Evolutionary conservation across 2,888 invertebrate species (phyloP).

Genomic region (Autographa pulchrina): DNA sequence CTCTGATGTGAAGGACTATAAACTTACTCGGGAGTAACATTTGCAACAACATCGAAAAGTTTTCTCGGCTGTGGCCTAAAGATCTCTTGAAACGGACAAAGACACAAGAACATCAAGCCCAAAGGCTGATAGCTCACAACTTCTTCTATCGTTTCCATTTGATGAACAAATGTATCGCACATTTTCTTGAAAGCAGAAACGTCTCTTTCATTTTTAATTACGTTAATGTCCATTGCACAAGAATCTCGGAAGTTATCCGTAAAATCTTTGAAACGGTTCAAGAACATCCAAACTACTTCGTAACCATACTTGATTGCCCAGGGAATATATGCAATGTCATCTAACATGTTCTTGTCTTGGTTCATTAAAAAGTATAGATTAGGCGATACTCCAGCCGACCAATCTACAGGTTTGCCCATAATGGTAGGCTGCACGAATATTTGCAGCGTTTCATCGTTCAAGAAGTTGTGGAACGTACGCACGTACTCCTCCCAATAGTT

Average conservation of each 20-base stretch:
- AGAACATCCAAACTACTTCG: conserved; percentile 90
- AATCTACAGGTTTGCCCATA: conserved; percentile 94
- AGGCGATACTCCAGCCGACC: conserved; percentile 93
- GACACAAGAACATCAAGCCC: conserved; percentile 92
- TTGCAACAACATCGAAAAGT: conserved; percentile 91
- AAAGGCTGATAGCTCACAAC: conserved; percentile 92
- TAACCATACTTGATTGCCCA: conserved; percentile 90
- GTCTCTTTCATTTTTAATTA: conserved; percentile 91
- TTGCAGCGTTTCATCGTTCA: conserved; percentile 92
- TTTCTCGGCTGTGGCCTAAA: conserved; percentile 92
- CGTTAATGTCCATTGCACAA: conserved; percentile 90
- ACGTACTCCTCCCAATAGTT: conserved; percentile 92
- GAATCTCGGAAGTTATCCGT: conserved; percentile 93
- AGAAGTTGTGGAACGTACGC: conserved; percentile 91
- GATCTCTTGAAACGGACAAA: conserved; percentile 92
- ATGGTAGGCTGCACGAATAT: conserved; percentile 95
- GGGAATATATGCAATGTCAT: conserved; percentile 89
- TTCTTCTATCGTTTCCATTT: conserved; percentile 91
- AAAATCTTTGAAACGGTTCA: conserved; percentile 91
- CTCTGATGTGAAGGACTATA: not conserved
- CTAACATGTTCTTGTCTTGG: conserved; percentile 90
- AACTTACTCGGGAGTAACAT: conserved; percentile 91
- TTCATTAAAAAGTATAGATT: conserved; percentile 92
- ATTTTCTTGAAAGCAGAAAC: conserved; percentile 91
- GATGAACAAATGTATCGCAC: conserved; percentile 92